These are phyloP conservation scores for Notolepis coatsorum DNA, from an alignment of 2,797 vertebrate species.

Conservation along the genomic window DNA sequence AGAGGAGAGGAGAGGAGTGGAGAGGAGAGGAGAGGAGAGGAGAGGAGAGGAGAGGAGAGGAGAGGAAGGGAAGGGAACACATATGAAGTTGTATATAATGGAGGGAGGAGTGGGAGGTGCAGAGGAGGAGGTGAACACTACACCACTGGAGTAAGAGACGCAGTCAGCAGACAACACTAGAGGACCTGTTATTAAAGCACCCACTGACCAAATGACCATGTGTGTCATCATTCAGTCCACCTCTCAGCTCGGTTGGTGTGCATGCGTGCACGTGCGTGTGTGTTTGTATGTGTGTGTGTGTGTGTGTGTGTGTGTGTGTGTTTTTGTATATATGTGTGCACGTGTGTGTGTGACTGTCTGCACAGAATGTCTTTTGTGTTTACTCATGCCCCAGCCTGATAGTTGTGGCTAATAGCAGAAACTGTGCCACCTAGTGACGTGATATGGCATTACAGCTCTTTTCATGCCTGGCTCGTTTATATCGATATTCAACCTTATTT, in stretches of 20 bases:
- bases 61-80: neutral
- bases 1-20: neutral
- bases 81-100: neutral
- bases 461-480: neutral
- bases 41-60: neutral
- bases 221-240: slow-evolving; percentile 39
- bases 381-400: neutral
- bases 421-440: slow-evolving; percentile 48
- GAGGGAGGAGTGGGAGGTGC: neutral
- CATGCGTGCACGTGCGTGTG: neutral
- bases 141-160: slow-evolving; percentile 20
- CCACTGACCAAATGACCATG: slow-evolving; percentile 45
- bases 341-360: slow-evolving; percentile 28
- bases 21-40: slow-evolving; percentile 5
- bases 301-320: slow-evolving; percentile 9
- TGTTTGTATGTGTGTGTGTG: slow-evolving; percentile 13
- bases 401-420: neutral
- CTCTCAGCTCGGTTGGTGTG: slow-evolving; percentile 14
- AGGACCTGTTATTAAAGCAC: slow-evolving; percentile 60
- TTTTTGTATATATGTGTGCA: neutral
- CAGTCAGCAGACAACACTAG: neutral
- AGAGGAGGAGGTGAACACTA: slow-evolving; percentile 12
- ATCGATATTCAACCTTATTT: neutral
- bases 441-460: neutral
- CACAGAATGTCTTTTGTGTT: slow-evolving; percentile 19